These are phyloP conservation scores for Apistogramma diplotaenia DNA, from an alignment of 2,113 vertebrate genomes.

Conservation along the genomic window DNA sequence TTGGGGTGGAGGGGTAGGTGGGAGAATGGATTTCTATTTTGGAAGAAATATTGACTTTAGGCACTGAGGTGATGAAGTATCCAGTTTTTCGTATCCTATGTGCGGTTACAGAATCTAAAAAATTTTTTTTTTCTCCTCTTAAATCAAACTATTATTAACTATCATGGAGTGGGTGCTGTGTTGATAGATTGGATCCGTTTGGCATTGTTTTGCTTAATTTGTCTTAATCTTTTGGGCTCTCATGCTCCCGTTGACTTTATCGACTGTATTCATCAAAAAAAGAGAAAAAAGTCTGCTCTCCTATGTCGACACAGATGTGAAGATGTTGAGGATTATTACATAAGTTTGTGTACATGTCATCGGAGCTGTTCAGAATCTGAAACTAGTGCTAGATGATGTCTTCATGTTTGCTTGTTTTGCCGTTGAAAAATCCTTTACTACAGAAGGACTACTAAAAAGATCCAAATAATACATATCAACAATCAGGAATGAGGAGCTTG, in stretches of 20 bases:
- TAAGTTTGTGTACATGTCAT: background rate
- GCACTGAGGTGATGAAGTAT: slow-evolving; percentile 60
- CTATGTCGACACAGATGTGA: background rate
- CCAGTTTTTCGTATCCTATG: slow-evolving; percentile 52
- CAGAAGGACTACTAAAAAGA: background rate
- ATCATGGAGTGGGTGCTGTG: background rate
- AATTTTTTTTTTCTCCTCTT: slow-evolving; percentile 11
- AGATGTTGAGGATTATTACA: background rate
- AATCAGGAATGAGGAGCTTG: too few relatives aligned
- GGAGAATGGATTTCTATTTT: slow-evolving; percentile 74
- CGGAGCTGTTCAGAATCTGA: background rate
- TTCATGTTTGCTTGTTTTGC: background rate
- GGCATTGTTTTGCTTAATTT: background rate
- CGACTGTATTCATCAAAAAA: background rate
- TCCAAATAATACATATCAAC: too few relatives aligned
- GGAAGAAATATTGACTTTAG: slow-evolving; percentile 72
- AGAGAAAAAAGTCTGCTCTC: background rate
- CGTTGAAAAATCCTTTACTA: background rate
- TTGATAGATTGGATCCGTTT: slow-evolving; percentile 7
- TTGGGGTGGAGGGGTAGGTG: slow-evolving; percentile 41
- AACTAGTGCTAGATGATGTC: background rate
- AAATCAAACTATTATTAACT: slow-evolving; percentile 31
- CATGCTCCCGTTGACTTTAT: background rate
- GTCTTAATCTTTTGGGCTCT: background rate
- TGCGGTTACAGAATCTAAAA: slow-evolving; percentile 54